Evolutionary conservation across 2,888 invertebrate species (phyloP).

Genomic region (Polydrusus pterygomalis): DNA sequence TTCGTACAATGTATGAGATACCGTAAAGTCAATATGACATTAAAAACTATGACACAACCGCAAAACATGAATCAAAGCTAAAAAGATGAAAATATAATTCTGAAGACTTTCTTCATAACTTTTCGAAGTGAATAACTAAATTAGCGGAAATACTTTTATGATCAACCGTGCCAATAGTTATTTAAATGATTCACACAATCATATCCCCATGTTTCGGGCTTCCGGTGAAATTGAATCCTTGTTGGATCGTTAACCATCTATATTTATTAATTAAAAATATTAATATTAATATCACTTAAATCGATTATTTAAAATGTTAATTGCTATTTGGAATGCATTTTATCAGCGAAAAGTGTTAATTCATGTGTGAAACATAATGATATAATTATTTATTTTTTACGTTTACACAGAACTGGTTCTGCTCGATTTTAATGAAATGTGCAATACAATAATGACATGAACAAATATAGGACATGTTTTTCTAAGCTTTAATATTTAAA

Average conservation of each 20-base stretch:
- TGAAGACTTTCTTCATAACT: not conserved
- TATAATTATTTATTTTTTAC: not conserved
- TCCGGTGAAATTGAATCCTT: slow-evolving; percentile 22
- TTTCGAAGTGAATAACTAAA: not conserved
- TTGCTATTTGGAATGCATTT: not conserved
- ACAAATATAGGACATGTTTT: no score
- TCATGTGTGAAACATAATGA: not conserved
- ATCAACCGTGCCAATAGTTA: not conserved
- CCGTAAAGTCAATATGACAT: no score
- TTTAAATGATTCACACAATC: not conserved
- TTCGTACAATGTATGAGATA: no score
- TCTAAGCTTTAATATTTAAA: no score
- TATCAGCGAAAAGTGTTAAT: not conserved
- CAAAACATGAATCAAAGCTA: not conserved
- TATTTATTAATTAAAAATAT: not conserved
- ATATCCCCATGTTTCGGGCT: not conserved
- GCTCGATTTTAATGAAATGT: no score
- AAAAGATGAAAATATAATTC: no score
- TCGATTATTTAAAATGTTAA: not conserved
- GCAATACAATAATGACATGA: no score
- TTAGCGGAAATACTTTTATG: slow-evolving; percentile 4
- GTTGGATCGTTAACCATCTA: slow-evolving; percentile 12
- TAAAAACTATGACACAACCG: no score
- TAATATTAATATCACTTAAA: slow-evolving; percentile 5
- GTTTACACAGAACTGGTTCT: no score